Conservation (phyloP, 2,113 vertebrate genomes). For the Oncorhynchus kisutch region DNA sequence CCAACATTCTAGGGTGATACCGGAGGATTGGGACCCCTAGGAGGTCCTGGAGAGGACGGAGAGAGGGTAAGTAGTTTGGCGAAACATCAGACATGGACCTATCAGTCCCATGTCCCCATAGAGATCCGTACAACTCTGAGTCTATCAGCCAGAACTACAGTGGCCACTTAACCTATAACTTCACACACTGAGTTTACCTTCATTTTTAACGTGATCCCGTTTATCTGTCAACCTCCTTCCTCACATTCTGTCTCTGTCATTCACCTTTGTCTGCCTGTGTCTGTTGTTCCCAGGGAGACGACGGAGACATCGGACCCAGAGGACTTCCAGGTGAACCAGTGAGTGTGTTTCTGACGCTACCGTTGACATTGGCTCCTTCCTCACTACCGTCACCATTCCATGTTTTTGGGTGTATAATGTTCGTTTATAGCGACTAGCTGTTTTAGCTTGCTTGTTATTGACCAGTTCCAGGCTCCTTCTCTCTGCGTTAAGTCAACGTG, state of each 20-base stretch:
- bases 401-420: too few species aligned
- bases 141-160: too few species aligned
- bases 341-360: constrained; percentile 66
- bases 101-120: too few species aligned
- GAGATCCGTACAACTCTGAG: too few species aligned
- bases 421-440: background rate
- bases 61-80: constrained; percentile 82
- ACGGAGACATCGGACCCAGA: constrained; percentile 94
- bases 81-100: background rate
- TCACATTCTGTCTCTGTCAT: constrained; percentile 20
- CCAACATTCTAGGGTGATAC: constrained; percentile 81
- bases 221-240: background rate
- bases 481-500: background rate
- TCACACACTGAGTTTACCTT: too few species aligned
- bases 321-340: constrained; percentile 94
- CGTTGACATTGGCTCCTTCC: background rate
- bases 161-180: too few species aligned
- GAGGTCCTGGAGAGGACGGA: constrained; percentile 88
- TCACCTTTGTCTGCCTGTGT: background rate
- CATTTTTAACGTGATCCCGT: too few species aligned
- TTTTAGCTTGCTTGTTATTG: background rate
- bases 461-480: background rate
- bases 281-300: constrained; percentile 81
- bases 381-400: background rate
- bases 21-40: constrained; percentile 87